Evolutionary conservation across 1,140 invertebrate genomes (phyloP).

Genomic region (Dermatophagoides farinae): DNA sequence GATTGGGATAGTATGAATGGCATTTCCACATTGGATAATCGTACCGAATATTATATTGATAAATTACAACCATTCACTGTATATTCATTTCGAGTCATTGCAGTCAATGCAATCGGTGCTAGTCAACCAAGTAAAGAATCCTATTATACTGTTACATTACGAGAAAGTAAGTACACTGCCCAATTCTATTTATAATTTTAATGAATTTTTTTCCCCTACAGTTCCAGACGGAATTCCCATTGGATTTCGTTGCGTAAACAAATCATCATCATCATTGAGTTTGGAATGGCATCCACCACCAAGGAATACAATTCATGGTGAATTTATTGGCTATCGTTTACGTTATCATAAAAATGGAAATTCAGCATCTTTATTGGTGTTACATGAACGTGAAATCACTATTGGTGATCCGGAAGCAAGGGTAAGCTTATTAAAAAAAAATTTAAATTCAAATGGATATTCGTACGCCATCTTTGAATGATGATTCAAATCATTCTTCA

Average conservation of each 20-base stretch:
- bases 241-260: conserved; percentile 46
- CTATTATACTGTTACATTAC: conserved; percentile 50
- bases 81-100: conserved; percentile 48
- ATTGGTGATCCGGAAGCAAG: conserved; percentile 16
- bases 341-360: conserved; percentile 22
- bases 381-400: conserved; percentile 17
- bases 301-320: conserved; percentile 45
- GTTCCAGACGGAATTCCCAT: conserved; percentile 47
- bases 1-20: conserved; percentile 24
- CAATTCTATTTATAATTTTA: neutral
- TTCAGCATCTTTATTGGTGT: conserved; percentile 26
- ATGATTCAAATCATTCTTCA: too few species aligned
- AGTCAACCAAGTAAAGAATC: conserved; percentile 46
- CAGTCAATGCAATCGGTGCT: conserved; percentile 45
- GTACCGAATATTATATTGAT: conserved; percentile 34
- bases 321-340: conserved; percentile 45
- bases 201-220: conserved; percentile 27
- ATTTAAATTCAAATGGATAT: neutral
- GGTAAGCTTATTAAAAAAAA: conserved; percentile 12
- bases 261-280: conserved; percentile 42
- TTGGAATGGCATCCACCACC: conserved; percentile 47
- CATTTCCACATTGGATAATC: conserved; percentile 41
- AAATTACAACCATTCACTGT: conserved; percentile 46
- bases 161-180: conserved; percentile 45
- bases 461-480: too few species aligned